These are phyloP conservation scores for Scrobipalpa costella DNA, from an alignment of 2,888 invertebrate species.

Conservation along the genomic window DNA sequence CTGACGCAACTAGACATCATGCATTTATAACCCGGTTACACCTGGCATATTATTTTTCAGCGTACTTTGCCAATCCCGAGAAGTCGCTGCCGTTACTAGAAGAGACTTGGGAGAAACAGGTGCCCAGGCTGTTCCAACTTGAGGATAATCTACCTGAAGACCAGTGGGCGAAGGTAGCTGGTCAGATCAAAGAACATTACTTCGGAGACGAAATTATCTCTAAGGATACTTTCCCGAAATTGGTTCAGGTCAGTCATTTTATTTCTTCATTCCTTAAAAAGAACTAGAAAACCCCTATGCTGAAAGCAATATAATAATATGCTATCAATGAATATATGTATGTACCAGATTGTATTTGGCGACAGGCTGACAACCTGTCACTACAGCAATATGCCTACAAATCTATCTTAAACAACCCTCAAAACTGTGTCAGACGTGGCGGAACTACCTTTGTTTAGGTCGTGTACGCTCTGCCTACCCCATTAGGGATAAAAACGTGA, in stretches of 20 bases:
- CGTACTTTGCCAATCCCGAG: constrained; percentile 59
- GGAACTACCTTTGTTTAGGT: too few species aligned
- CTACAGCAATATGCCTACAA: too few species aligned
- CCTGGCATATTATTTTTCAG: constrained; percentile 41
- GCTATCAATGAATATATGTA: too few species aligned
- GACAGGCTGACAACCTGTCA: too few species aligned
- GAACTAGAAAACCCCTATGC: background rate
- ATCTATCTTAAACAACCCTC: too few species aligned
- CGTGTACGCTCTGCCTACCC: too few species aligned
- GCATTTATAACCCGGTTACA: too few species aligned
- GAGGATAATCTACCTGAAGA: constrained; percentile 78
- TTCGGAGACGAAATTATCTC: constrained; percentile 75
- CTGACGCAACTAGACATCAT: too few species aligned
- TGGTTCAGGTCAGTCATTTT: constrained; percentile 59
- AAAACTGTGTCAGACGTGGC: too few species aligned
- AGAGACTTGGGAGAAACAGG: constrained; percentile 80
- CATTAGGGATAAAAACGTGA: too few species aligned
- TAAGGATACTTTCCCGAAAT: constrained; percentile 61
- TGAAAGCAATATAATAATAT: too few species aligned
- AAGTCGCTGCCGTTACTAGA: constrained; percentile 76
- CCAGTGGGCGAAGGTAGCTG: constrained; percentile 67
- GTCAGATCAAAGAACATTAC: constrained; percentile 79
- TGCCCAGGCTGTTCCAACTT: constrained; percentile 82
- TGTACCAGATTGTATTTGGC: background rate
- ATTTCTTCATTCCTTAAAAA: background rate